Percentiles rank a stretch among this genome's conserved stretches.
phyloP scores from a whole-genome alignment of 2,888 invertebrate species.

The Aleiodes alternator region DNA sequence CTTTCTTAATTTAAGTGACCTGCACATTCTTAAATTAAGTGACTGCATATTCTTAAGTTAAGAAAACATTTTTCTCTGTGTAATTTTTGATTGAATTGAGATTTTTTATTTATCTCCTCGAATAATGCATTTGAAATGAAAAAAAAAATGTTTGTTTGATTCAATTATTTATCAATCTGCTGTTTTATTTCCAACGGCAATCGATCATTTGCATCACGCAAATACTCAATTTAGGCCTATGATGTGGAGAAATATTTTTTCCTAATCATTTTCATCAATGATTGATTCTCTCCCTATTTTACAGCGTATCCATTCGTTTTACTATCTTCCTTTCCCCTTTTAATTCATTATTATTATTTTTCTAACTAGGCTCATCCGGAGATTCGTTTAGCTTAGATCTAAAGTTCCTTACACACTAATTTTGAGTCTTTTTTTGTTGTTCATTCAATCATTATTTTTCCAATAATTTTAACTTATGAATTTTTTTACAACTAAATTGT shows the following conservation, averaged over 20 bases:
- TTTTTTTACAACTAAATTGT: not conserved
- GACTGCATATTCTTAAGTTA: too few relatives aligned
- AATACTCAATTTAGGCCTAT: slow-evolving; percentile 25
- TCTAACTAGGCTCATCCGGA: slow-evolving; percentile 18
- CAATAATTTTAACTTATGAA: not conserved
- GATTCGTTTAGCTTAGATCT: slow-evolving; percentile 26
- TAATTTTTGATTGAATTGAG: not conserved
- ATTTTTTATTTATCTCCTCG: not conserved
- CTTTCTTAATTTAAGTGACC: too few relatives aligned
- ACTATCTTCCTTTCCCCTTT: not conserved
- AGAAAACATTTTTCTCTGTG: too few relatives aligned
- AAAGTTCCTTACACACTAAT: slow-evolving; percentile 49
- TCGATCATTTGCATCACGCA: slow-evolving; percentile 10
- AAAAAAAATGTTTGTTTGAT: not conserved
- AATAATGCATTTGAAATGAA: not conserved
- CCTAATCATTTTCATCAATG: slow-evolving; percentile 4
- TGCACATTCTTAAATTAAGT: too few relatives aligned
- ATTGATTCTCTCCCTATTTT: not conserved
- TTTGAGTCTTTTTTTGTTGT: slow-evolving; percentile 52
- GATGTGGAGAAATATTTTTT: not conserved
- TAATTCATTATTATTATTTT: not conserved
- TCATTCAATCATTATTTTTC: slow-evolving; percentile 9
- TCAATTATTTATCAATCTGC: not conserved
- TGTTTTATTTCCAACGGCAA: not conserved
- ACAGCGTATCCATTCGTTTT: not conserved